Percentiles rank a stretch among this genome's conserved stretches.
These are phyloP conservation scores for Denticeps clupeoides DNA, from an alignment of 2,797 vertebrate species.

Conservation along the genomic window DNA sequence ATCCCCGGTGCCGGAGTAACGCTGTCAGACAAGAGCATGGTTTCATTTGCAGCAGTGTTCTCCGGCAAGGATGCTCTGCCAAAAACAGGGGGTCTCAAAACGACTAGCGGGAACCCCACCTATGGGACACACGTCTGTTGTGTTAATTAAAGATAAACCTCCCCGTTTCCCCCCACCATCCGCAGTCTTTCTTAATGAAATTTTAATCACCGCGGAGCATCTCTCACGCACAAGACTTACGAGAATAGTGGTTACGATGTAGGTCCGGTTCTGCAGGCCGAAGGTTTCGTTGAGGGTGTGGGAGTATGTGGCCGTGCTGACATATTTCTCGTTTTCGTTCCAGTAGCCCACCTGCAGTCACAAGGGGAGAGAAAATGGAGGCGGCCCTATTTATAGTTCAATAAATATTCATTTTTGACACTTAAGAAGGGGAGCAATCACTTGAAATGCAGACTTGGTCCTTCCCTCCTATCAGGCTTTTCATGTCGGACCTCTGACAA, in stretches of 20 bases:
- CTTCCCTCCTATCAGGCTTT: conserved; percentile 14
- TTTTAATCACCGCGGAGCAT: too few relatives aligned
- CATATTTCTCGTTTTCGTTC: conserved; percentile 82
- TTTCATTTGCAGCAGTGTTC: conserved; percentile 3
- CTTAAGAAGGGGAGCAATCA: conserved; percentile 29
- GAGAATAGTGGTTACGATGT: conserved; percentile 90
- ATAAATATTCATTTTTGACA: conserved; percentile 29
- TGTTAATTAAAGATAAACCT: too few relatives aligned
- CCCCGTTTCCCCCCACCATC: too few relatives aligned
- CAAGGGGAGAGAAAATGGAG: conserved; percentile 12
- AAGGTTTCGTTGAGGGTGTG: conserved; percentile 69
- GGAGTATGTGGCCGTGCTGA: conserved; percentile 70
- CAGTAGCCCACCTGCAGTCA: conserved; percentile 80
- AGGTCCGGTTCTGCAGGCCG: conserved; percentile 83
- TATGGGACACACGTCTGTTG: too few relatives aligned
- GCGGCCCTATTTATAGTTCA: conserved; percentile 26
- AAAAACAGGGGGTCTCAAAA: too few relatives aligned
- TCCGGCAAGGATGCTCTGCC: background rate
- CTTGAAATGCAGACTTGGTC: conserved; percentile 22
- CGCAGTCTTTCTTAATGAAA: too few relatives aligned
- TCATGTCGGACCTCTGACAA: conserved; percentile 17
- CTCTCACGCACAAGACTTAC: conserved; percentile 51
- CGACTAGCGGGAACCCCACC: too few relatives aligned
- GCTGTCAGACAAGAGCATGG: conserved; percentile 6
- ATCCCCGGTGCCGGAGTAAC: background rate